Base-by-base conservation (phyloP, 2,797 vertebrate species). In the Stomatorhinus walkeri region DNA sequence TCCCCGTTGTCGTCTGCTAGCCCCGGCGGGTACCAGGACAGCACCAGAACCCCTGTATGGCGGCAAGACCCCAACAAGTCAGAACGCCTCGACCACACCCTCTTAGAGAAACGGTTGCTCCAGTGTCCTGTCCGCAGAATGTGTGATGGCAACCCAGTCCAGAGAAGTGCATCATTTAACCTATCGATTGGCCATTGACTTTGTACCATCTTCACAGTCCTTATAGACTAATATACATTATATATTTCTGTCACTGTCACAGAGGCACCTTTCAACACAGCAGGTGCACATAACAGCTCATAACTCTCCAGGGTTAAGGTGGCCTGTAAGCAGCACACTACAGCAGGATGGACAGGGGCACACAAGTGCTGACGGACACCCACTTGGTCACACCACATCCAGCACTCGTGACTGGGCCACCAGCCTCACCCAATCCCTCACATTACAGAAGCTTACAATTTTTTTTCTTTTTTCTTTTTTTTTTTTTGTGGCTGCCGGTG, bases 21-120 rank as follows among this genome's bases (percentile, higher is more conserved):
- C 48, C 96, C 96, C 0, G 96, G 96, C 14, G 97, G 97, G 91
- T 96, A 97, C 97, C 97, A 97, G 88, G 97, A 96, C 90, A 97
- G 91, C 22, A 97, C 96, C 91, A 98, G 94, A 64, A 97, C 97
- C 28, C 97, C 97, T 97, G 48, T 79, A 59, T 93, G 7, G 22
- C 90, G 61, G 87, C 2, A 91, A 68, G 9, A 85, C 28, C n/a
- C 36, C 83, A 22, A 52, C 46, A 64, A 76, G 28, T 52, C 43
- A 61, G 22, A 10, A 24, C 19, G 16, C 14, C 16, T n/a, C 22
- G 0, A 4, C 84, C 24, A 54, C 84, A 86, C 9, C 8, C 51
- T 87, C 16, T 28, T 56, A 7, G 9, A 22, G 43, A 9, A 28
- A 48, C 8, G 3, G 81, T 9, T 49, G n/a, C 81, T n/a, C 6